A percentile compares a stretch with the other conserved stretches of the same genome.
Evolutionary conservation across 30 jellyfish, hydroid and myxozoan genomes (phyloP).

Genomic region (Cassiopea andromeda): DNA sequence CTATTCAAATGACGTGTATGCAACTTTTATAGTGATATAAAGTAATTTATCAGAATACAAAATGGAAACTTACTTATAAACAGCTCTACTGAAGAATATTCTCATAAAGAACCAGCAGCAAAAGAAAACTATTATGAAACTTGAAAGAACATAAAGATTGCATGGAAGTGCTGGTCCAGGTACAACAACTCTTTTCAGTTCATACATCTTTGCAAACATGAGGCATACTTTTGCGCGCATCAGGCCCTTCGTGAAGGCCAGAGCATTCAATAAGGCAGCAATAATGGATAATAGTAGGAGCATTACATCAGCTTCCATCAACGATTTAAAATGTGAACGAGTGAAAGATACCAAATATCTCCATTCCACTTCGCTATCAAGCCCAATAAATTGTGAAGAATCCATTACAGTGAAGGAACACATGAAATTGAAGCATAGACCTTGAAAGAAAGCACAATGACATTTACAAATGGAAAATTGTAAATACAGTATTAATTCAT

Average conservation of each 20-base stretch:
- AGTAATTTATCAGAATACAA: background rate
- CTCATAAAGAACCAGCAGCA: conserved; percentile 13
- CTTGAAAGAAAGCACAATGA: too few relatives aligned
- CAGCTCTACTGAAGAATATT: background rate
- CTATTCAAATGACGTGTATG: too few relatives aligned
- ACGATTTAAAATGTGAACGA: background rate
- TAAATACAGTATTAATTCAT: too few relatives aligned
- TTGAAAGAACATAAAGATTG: conserved; percentile 10
- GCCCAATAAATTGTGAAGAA: background rate
- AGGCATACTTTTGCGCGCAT: conserved; percentile 19
- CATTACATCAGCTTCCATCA: background rate
- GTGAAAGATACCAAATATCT: background rate
- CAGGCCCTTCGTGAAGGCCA: background rate
- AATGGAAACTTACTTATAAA: conserved; percentile 20
- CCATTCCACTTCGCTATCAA: background rate
- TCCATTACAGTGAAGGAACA: background rate
- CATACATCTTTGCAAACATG: conserved; percentile 39
- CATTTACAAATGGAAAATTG: too few relatives aligned
- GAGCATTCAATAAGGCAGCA: conserved; percentile 5
- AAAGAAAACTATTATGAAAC: background rate
- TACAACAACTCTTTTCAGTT: conserved; percentile 24
- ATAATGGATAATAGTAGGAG: background rate
- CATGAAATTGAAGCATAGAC: too few relatives aligned
- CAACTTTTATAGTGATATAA: background rate
- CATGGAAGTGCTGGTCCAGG: conserved; percentile 29